Percentiles rank a stretch among this genome's conserved stretches.
phyloP scores from a whole-genome alignment of 2,797 vertebrate genomes.

The Onychomys arenicola region DNA sequence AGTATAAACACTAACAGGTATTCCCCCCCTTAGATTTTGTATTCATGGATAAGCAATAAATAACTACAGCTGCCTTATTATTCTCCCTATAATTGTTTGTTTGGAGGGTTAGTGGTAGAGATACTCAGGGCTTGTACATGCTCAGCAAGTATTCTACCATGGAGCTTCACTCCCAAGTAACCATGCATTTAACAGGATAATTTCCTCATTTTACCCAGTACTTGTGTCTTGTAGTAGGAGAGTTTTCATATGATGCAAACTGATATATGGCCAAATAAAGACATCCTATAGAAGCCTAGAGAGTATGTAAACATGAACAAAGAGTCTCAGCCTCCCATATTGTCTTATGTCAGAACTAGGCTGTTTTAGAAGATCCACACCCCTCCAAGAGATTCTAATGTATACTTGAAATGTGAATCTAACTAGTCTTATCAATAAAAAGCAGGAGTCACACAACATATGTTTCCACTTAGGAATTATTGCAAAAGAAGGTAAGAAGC shows the following conservation, averaged over 20 bases:
- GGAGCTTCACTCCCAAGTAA: not conserved
- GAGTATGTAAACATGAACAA: not conserved
- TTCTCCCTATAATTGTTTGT: not conserved
- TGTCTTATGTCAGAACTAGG: not conserved
- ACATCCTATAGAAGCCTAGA: not conserved
- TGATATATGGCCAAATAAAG: not conserved
- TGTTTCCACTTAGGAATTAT: constrained; percentile 13
- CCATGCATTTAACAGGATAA: not conserved
- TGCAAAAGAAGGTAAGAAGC: constrained; percentile 55
- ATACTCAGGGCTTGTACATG: not conserved
- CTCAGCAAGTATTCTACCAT: not conserved
- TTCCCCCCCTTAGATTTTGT: not conserved
- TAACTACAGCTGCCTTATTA: not conserved
- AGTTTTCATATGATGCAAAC: not conserved
- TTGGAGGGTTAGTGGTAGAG: not conserved
- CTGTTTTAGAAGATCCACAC: not conserved
- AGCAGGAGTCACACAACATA: no score
- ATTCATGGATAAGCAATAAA: not conserved
- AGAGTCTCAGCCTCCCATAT: not conserved
- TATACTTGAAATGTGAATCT: not conserved
- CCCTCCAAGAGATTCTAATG: not conserved
- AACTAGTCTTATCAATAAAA: no score
- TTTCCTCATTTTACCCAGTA: constrained; percentile 10
- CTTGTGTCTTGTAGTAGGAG: not conserved
- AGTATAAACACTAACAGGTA: not conserved